A percentile compares a stretch with the other conserved stretches of the same genome.
Evolutionary conservation across 2,888 invertebrate genomes (phyloP).

Genomic region (Lymantria monacha): DNA sequence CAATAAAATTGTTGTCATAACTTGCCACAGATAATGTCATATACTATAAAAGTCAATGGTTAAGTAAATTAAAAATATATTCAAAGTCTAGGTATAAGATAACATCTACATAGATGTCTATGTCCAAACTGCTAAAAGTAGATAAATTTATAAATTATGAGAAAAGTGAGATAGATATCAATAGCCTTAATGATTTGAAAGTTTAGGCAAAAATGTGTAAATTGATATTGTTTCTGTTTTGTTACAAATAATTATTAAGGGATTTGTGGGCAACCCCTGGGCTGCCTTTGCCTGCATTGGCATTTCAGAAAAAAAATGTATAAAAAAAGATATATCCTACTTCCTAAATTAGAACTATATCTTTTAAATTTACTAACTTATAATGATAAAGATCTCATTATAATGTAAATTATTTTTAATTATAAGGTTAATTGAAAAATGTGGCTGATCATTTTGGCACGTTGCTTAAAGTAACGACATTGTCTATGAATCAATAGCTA

Average conservation of each 20-base stretch:
- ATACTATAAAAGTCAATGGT: background rate
- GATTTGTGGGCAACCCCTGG: constrained; percentile 22
- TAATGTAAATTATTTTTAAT: constrained; percentile 13
- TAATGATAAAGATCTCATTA: constrained; percentile 17
- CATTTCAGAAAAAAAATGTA: constrained; percentile 5
- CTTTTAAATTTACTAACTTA: constrained; percentile 10
- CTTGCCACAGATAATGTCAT: constrained; percentile 20
- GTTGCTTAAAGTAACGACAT: constrained; percentile 5
- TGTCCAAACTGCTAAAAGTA: constrained; percentile 37
- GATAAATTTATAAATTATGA: constrained; percentile 28
- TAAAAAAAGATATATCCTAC: background rate
- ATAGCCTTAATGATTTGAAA: constrained; percentile 31
- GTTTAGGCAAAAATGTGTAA: constrained; percentile 35
- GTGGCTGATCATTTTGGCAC: constrained; percentile 1
- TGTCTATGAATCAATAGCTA: constrained; percentile 13
- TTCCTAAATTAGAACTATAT: constrained; percentile 10
- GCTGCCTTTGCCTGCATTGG: constrained; percentile 19
- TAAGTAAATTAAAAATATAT: constrained; percentile 22
- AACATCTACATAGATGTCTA: constrained; percentile 28
- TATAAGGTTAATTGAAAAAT: constrained; percentile 8
- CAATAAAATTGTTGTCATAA: constrained; percentile 20
- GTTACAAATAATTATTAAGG: too few species aligned
- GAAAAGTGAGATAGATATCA: constrained; percentile 31
- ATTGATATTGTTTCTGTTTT: constrained; percentile 22
- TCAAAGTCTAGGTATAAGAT: constrained; percentile 34